Base-by-base conservation (phyloP, 2,113 vertebrate species). In the Petrocephalus microphthalmus region DNA sequence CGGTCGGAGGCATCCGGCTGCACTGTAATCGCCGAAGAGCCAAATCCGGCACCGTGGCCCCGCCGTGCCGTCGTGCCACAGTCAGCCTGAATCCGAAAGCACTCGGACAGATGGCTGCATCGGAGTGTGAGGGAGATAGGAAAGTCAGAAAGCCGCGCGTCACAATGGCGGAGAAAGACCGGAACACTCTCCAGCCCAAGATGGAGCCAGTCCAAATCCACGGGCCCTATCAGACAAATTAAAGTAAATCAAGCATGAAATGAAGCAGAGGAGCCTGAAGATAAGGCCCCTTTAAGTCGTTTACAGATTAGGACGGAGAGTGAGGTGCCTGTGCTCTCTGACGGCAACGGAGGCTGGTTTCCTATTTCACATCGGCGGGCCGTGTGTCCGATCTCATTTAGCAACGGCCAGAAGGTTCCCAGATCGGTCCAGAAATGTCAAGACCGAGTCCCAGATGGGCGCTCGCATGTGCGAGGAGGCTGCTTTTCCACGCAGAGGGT, bases 201-300 rank as follows among this genome's bases (percentile, higher is more conserved):
- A 99, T 99, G 98, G 97, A 97, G 49, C 95, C 97, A 98, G 98
- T 99, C 98, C 97, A 99, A 99, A 99, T 99, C 98, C 98, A 98
- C 98, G 98, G 99, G 98, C 97, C 98, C 98, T 99, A 99, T 99
- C 98, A 99, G 98, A 99, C 98, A 99, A 99, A 99, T 99, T 99
- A 99, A 99, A 99, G 98, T 99, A 99, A 99, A 99, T 99, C 98
- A 99, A 99, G 98, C 98, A 99, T 99, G 98, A 99, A 99, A 99
- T 99, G 98, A 99, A 99, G 98, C 98, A 98, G 98, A 98, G 98
- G 98, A 99, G 98, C 98, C 98, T 95, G 94, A 96, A 99, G 98
- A 99, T 99, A 99, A 99, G 97, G 96, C 97, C 97, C 97, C 98
- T 99, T 99, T 99, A 99, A 99, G 98, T 99, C 97, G 97, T 99